A percentile compares a stretch with the other conserved stretches of the same genome.
These are phyloP conservation scores for Andrena cerasifolii DNA, from an alignment of 1,140 invertebrate genomes.

Conservation along the genomic window DNA sequence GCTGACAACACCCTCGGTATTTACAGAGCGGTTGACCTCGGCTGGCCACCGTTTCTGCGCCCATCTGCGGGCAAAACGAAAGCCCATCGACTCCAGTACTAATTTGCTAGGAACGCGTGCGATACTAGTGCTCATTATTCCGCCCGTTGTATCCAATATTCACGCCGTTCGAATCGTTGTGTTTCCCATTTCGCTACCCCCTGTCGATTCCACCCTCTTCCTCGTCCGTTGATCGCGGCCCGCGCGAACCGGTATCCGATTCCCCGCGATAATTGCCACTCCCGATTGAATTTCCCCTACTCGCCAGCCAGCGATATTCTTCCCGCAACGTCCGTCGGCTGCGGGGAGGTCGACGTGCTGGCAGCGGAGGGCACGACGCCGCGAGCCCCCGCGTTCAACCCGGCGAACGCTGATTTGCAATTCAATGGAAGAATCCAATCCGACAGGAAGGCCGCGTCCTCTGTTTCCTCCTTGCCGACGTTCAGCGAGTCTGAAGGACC, in stretches of 20 bases:
- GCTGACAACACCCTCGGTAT: conserved; percentile 15
- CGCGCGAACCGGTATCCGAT: conserved; percentile 55
- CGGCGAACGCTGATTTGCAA: conserved; percentile 67
- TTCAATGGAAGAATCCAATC: conserved; percentile 70
- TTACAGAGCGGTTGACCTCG: conserved; percentile 27
- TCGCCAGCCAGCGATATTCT: conserved; percentile 50
- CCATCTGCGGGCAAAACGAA: conserved; percentile 2
- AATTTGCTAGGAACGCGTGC: conserved; percentile 27
- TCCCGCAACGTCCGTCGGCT: conserved; percentile 35
- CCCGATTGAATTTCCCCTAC: conserved; percentile 61
- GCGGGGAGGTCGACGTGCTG: conserved; percentile 36
- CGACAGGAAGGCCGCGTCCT: conserved; percentile 39
- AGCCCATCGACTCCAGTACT: conserved; percentile 3
- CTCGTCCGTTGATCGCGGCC: background rate
- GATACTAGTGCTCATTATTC: conserved; percentile 37
- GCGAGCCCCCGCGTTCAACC: conserved; percentile 66
- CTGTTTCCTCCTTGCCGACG: background rate
- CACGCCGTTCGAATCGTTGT: conserved; percentile 29
- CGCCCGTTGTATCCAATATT: conserved; percentile 42
- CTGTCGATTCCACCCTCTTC: background rate
- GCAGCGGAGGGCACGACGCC: conserved; percentile 51
- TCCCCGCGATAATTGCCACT: conserved; percentile 68
- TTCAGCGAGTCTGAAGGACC: background rate
- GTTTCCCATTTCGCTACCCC: conserved; percentile 31
- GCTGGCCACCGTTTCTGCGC: background rate